Evolutionary conservation across 2,888 invertebrate species (phyloP), one percentile per base, ranked within the genome.

Genomic region (Drosophila tanythrix): DNA sequence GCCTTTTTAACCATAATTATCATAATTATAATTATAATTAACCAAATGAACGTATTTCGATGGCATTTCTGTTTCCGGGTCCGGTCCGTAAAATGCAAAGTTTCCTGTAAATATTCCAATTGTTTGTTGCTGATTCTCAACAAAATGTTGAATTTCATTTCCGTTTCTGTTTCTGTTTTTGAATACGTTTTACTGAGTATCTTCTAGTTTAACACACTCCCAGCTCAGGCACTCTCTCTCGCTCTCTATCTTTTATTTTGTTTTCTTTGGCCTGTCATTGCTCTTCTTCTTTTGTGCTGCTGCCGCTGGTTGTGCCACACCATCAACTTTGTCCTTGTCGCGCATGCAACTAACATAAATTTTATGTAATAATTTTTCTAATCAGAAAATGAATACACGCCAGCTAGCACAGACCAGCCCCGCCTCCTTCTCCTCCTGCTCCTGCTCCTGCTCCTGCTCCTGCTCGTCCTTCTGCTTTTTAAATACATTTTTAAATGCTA

Each of bases 291-390:
- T 27, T 25, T 11, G 18, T 36, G 3, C 27, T 46, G 51, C 40
- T 56, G 5, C 36, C 15, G 36, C 36, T 0, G 48, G 36, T 27
- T 58, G 38, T 66, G 74, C 35, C 48, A 35, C 62, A 35, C 60
- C 74, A 70, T 71, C 70, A 82, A 77, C 76, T 82, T 88, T 63
- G 70, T 61, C 64, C 66, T 66, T 81, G 72, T 74, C 77, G 73
- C 74, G 75, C 66, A 69, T 74, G 74, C 77, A 73, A 77, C 89
- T 84, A 76, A 82, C 89, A 87, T 89, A 88, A 89, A 87, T 87
- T 87, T 81, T 63, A 87, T 81, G 81, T 84, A 78, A 84, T 84
- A 89, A 89, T 87, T 87, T 86, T 87, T 87, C 83, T 87, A 87
- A 89, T 89, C 85, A 87, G 74, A 84, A 87, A 81, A 84, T 84